Conservation (phyloP, 1,140 invertebrate species). For the Zaprionus kolodkinae region DNA sequence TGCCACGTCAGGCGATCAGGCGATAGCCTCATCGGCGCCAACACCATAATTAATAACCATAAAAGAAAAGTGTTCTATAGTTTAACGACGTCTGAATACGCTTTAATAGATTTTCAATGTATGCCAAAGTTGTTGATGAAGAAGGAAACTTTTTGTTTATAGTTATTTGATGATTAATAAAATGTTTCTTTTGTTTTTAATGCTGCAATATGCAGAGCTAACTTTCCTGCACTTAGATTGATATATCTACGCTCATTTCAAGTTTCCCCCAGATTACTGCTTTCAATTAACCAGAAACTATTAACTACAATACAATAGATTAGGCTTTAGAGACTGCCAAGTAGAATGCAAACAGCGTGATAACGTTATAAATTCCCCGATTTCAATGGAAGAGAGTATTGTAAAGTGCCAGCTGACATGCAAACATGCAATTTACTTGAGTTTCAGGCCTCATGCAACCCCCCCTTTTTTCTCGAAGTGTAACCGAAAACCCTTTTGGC, state of each 20-base stretch:
- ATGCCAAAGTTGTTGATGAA: not conserved
- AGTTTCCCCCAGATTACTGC: not conserved
- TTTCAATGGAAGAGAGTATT: conserved; percentile 39
- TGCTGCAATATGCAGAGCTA: too few species aligned
- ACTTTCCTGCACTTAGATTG: not conserved
- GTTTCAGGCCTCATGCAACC: conserved; percentile 37
- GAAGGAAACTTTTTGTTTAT: not conserved
- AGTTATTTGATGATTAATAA: too few species aligned
- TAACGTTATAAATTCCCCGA: conserved; percentile 13
- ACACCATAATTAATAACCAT: conserved; percentile 54
- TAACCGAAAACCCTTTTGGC: conserved; percentile 59
- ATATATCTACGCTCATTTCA: not conserved
- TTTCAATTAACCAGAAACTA: not conserved
- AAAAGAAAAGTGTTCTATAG: conserved; percentile 3
- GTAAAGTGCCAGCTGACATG: conserved; percentile 59
- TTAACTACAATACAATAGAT: not conserved
- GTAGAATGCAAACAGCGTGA: conserved; percentile 16
- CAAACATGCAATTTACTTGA: conserved; percentile 63
- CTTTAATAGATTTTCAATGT: conserved; percentile 12
- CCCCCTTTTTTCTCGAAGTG: conserved; percentile 45
- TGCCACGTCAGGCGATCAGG: conserved; percentile 37
- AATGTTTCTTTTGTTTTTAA: too few species aligned
- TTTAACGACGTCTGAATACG: conserved; percentile 35
- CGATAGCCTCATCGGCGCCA: conserved; percentile 52
- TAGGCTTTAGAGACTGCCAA: not conserved